A percentile compares a stretch with the other conserved stretches of the same genome.
phyloP scores from a whole-genome alignment of 2,888 invertebrate species.

The Apodemia mormo region DNA sequence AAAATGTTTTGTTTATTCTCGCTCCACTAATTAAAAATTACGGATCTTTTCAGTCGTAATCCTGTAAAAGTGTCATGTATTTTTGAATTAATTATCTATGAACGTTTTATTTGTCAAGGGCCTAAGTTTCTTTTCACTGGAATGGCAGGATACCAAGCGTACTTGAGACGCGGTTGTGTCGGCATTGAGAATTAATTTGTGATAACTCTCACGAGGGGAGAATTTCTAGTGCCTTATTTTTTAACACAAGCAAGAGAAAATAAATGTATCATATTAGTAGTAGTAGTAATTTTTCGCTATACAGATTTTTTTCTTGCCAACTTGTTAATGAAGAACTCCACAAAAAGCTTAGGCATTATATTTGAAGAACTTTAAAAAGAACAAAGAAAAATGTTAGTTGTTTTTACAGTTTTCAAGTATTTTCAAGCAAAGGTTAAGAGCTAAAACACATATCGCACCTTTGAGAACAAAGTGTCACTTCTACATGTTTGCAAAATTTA shows the following conservation, averaged over 20 bases:
- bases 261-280: neutral
- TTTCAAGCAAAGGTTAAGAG: too few species aligned
- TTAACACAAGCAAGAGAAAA: too few species aligned
- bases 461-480: too few species aligned
- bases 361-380: too few species aligned
- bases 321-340: too few species aligned
- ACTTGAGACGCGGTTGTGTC: conserved; percentile 6
- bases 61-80: neutral
- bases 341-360: too few species aligned
- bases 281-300: neutral
- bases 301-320: neutral
- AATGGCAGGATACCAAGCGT: neutral
- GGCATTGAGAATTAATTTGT: conserved; percentile 5
- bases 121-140: neutral
- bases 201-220: conserved; percentile 1
- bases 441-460: too few species aligned
- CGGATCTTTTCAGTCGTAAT: neutral
- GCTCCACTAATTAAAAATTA: too few species aligned
- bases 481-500: too few species aligned
- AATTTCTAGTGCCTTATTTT: neutral
- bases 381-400: too few species aligned
- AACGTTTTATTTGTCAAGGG: conserved; percentile 11
- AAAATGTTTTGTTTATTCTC: too few species aligned
- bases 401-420: too few species aligned
- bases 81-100: conserved; percentile 12